These are phyloP conservation scores for Mus caroli DNA, from an alignment of 2,797 vertebrate species.

Conservation along the genomic window DNA sequence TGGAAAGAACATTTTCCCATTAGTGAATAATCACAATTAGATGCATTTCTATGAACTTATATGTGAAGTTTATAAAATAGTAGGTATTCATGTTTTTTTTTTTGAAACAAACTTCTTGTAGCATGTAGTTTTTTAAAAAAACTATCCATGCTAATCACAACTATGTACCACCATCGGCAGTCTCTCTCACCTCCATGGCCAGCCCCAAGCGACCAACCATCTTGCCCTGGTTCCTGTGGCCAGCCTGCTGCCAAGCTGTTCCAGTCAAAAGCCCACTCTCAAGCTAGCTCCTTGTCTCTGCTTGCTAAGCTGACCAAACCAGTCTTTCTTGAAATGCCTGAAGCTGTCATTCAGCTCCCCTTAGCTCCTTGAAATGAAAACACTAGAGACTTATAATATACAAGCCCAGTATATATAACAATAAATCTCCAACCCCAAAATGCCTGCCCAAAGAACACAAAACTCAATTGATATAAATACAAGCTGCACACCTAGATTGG, in stretches of 20 bases:
- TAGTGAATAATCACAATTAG: not conserved
- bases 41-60: not conserved
- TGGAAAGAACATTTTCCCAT: not conserved
- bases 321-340: not conserved
- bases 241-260: not conserved
- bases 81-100: not conserved
- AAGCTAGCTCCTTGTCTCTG: not conserved
- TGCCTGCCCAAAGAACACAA: not conserved
- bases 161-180: not conserved
- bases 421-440: no score
- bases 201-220: not conserved
- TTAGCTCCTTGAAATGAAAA: not conserved
- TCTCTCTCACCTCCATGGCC: not conserved
- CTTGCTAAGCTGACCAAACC: not conserved
- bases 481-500: not conserved
- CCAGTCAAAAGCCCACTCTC: not conserved
- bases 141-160: not conserved
- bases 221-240: not conserved
- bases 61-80: not conserved
- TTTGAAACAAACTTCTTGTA: not conserved
- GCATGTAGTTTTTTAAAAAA: not conserved
- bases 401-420: not conserved
- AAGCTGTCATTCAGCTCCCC: not conserved
- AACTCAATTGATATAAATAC: not conserved
- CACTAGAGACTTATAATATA: not conserved